Percentiles rank a stretch among this genome's conserved stretches.
These are phyloP conservation scores for Pristionchus fissidentatus DNA, from an alignment of 2,888 invertebrate species.

Conservation along the genomic window DNA sequence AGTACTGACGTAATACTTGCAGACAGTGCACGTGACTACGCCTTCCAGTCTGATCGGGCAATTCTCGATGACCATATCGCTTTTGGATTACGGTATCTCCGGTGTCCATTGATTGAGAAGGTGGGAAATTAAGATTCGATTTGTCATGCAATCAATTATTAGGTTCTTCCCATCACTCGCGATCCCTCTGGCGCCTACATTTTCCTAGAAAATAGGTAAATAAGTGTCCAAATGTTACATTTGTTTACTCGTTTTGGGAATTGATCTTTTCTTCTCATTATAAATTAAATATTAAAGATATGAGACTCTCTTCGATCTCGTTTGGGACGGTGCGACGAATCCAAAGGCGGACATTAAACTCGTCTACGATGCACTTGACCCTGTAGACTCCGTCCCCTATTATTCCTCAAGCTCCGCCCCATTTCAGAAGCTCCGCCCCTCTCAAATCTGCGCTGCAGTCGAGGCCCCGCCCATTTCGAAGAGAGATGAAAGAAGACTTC, in stretches of 20 bases:
- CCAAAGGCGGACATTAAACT: not conserved
- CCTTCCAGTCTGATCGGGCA: conserved; percentile 30
- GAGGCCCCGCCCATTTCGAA: not conserved
- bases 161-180: conserved; percentile 33
- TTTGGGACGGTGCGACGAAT: conserved; percentile 20
- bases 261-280: not conserved
- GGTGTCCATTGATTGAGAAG: conserved; percentile 7
- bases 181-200: conserved; percentile 28
- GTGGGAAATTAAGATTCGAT: not conserved
- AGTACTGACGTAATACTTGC: not conserved
- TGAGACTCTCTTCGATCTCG: conserved; percentile 19
- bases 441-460: not conserved
- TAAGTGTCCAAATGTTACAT: not conserved
- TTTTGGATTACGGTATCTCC: conserved; percentile 17
- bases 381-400: not conserved
- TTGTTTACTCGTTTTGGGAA: not conserved
- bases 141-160: conserved; percentile 2
- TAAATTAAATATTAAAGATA: not conserved
- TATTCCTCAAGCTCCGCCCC: not conserved
- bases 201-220: conserved; percentile 14
- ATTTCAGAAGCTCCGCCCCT: conserved; percentile 35
- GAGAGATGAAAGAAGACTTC: not conserved
- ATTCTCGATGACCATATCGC: conserved; percentile 38
- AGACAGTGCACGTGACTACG: conserved; percentile 31
- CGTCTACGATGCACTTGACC: conserved; percentile 29